A percentile compares a stretch with the other conserved stretches of the same genome.
Evolutionary conservation across 2,797 vertebrate species (phyloP).

Genomic region (Poecilia picta): DNA sequence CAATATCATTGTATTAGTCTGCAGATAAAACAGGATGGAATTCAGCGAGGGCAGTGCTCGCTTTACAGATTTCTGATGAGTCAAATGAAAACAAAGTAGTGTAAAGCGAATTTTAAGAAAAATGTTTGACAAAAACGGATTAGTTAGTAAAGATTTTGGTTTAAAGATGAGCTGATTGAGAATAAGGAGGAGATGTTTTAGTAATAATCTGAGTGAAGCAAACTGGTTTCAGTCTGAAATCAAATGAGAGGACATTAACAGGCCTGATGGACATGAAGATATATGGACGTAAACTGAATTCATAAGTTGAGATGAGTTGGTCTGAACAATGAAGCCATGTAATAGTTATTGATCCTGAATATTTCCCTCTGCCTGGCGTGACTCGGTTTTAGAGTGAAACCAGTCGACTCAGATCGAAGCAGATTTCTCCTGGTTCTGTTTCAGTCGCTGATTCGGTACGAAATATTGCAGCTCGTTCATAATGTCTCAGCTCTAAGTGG

Average conservation of each 20-base stretch:
- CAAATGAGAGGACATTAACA: not conserved
- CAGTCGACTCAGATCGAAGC: constrained; percentile 2
- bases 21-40: not conserved
- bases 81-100: not conserved
- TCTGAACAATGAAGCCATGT: not conserved
- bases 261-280: not conserved
- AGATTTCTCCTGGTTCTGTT: constrained; percentile 3
- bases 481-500: not conserved
- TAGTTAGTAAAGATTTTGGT: not conserved
- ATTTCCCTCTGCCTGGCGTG: not conserved
- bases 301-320: not conserved
- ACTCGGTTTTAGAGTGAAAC: constrained; percentile 1
- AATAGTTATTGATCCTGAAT: not conserved
- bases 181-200: not conserved
- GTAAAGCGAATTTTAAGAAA: not conserved
- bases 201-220: not conserved
- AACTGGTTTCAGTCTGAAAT: not conserved
- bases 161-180: not conserved
- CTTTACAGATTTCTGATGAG: not conserved
- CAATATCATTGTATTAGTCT: not conserved
- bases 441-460: not conserved
- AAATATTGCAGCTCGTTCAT: not conserved
- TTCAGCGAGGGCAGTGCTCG: not conserved
- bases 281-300: not conserved
- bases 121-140: not conserved